phyloP scores from a whole-genome alignment of 2,113 vertebrate species.

The Apodemus speciosus region DNA sequence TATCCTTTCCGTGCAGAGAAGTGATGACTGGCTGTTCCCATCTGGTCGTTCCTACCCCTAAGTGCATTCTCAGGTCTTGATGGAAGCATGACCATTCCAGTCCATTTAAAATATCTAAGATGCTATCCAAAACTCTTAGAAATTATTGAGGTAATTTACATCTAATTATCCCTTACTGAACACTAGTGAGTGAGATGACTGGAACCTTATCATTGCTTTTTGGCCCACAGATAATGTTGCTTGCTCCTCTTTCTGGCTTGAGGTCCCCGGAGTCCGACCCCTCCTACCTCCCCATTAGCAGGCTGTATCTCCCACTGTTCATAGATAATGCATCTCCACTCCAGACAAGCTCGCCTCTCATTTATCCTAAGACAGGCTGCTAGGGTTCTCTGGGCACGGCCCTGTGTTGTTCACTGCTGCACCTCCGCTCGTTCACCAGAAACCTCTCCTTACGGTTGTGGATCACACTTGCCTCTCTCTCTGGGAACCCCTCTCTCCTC shows the following conservation, averaged over 20 bases:
- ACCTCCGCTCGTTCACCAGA: background rate
- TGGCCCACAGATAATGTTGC: slow-evolving; percentile 10
- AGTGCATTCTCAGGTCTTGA: slow-evolving; percentile 31
- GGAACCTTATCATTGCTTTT: slow-evolving; percentile 57
- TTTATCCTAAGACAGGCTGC: slow-evolving; percentile 28
- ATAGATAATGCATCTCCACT: background rate
- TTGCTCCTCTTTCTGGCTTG: slow-evolving; percentile 43
- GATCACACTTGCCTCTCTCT: slow-evolving; percentile 37
- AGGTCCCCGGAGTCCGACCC: slow-evolving; percentile 13
- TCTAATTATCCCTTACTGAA: slow-evolving; percentile 21
- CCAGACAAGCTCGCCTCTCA: slow-evolving; percentile 13
- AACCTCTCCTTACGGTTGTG: slow-evolving; percentile 22
- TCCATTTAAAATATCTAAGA: slow-evolving; percentile 54
- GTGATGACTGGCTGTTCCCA: slow-evolving; percentile 38
- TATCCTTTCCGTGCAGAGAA: slow-evolving; percentile 42
- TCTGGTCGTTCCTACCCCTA: slow-evolving; percentile 43
- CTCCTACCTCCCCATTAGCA: slow-evolving; percentile 32
- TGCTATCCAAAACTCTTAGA: slow-evolving; percentile 44
- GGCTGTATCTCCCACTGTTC: slow-evolving; percentile 4
- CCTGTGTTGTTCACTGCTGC: background rate
- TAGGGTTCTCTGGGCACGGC: background rate
- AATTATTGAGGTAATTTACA: slow-evolving; percentile 33
- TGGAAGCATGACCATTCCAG: slow-evolving; percentile 7
- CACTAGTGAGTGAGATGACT: background rate
- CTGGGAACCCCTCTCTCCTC: slow-evolving; percentile 5